Evolutionary conservation across 2,797 vertebrate genomes (phyloP).

Genomic region (Tokudaia muenninki): DNA sequence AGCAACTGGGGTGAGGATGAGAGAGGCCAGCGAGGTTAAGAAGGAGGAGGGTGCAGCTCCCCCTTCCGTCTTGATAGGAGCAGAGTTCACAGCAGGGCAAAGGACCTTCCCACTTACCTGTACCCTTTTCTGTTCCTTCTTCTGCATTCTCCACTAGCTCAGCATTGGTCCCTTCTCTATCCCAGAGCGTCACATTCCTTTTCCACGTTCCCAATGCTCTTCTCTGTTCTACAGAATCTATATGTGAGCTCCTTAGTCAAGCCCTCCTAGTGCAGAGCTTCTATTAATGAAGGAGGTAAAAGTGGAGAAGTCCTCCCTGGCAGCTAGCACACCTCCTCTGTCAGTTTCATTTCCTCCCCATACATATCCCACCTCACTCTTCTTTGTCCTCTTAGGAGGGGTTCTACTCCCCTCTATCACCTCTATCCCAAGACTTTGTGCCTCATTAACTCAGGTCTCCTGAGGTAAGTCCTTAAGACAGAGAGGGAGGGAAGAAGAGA

Average conservation of each 20-base stretch:
- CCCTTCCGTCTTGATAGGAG: neutral
- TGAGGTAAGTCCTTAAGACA: neutral
- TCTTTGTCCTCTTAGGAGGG: neutral
- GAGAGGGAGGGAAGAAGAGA: neutral
- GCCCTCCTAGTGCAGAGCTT: neutral
- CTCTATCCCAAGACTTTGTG: neutral
- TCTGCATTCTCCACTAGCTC: neutral
- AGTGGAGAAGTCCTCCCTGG: neutral
- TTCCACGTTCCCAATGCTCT: neutral
- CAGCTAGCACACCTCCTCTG: neutral
- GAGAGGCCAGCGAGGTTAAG: neutral
- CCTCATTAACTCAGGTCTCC: neutral
- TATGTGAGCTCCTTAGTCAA: neutral
- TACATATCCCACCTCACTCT: neutral
- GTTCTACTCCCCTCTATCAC: neutral
- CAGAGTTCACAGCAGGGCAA: conserved; percentile 22
- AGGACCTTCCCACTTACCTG: neutral
- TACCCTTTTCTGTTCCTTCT: neutral
- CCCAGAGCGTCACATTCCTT: neutral
- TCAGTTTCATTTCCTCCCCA: neutral
- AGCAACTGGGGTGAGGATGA: neutral
- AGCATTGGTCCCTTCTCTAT: neutral
- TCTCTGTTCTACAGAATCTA: neutral
- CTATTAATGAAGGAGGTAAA: neutral
- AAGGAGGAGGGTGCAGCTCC: neutral